These are phyloP conservation scores for Monoplex corrugatus DNA, from an alignment of 2,888 invertebrate genomes.

Conservation along the genomic window DNA sequence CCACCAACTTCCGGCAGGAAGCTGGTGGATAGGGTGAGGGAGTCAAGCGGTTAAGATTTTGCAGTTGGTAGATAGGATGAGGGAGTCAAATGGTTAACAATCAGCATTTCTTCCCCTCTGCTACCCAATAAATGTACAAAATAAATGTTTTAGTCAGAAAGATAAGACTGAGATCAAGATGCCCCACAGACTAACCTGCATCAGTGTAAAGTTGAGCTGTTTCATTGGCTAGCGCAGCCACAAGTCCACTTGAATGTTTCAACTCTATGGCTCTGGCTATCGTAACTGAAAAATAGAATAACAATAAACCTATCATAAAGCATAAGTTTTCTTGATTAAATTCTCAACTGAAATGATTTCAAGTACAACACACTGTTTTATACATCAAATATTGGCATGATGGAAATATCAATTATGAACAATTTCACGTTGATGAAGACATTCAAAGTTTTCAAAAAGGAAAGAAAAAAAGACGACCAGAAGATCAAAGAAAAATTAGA, in stretches of 20 bases:
- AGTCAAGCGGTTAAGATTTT: no score
- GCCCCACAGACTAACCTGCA: constrained; percentile 80
- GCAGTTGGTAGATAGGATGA: no score
- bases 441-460: background rate
- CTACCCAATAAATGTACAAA: no score
- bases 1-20: no score
- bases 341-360: background rate
- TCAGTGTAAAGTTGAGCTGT: constrained; percentile 85
- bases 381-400: no score
- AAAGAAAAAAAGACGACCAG: background rate
- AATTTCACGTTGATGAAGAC: background rate
- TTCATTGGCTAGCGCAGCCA: constrained; percentile 86
- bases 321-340: background rate
- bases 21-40: no score
- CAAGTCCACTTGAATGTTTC: constrained; percentile 85
- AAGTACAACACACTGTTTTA: no score
- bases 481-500: background rate
- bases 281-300: constrained; percentile 82
- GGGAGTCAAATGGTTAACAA: no score
- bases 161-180: background rate
- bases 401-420: no score
- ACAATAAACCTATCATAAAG: background rate
- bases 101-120: no score
- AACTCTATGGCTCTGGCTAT: constrained; percentile 86
- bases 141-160: no score